These are phyloP conservation scores for Tetheella fluctuosa DNA, from an alignment of 2,888 invertebrate species.

Conservation along the genomic window DNA sequence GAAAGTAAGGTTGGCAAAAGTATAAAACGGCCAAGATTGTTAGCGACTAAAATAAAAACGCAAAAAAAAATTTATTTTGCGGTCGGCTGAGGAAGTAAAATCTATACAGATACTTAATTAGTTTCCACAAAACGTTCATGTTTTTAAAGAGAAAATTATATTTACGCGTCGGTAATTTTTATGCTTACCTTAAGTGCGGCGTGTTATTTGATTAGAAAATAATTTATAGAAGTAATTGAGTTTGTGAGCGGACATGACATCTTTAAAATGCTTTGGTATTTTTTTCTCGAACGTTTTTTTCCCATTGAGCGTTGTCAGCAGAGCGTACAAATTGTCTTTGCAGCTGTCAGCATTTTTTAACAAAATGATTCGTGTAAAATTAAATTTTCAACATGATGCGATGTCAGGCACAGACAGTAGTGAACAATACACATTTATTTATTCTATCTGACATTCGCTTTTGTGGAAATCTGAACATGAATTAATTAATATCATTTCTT, in stretches of 20 bases:
- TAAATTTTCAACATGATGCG: not conserved
- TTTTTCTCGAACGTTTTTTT: not conserved
- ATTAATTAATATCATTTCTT: no score
- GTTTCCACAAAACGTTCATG: not conserved
- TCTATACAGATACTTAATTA: not conserved
- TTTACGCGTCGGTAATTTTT: not conserved
- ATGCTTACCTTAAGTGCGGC: not conserved
- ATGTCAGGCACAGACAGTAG: slow-evolving; percentile 1
- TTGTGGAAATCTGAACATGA: no score
- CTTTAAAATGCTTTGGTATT: slow-evolving; percentile 12
- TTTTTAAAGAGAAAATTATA: not conserved
- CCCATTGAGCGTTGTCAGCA: slow-evolving; percentile 11
- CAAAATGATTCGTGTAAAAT: slow-evolving; percentile 13
- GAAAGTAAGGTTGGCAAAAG: no score
- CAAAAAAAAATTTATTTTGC: no score
- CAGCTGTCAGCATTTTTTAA: slow-evolving; percentile 14
- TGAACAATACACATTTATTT: not conserved
- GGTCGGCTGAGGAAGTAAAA: not conserved
- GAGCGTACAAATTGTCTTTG: slow-evolving; percentile 13
- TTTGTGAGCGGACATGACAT: slow-evolving; percentile 9
- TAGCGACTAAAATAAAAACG: no score
- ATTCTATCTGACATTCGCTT: not conserved
- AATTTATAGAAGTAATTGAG: slow-evolving; percentile 12
- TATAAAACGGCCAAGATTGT: no score
- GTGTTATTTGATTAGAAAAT: slow-evolving; percentile 12